Evolutionary conservation across 2,113 vertebrate species (phyloP).

Genomic region (Ibidorhyncha struthersii): DNA sequence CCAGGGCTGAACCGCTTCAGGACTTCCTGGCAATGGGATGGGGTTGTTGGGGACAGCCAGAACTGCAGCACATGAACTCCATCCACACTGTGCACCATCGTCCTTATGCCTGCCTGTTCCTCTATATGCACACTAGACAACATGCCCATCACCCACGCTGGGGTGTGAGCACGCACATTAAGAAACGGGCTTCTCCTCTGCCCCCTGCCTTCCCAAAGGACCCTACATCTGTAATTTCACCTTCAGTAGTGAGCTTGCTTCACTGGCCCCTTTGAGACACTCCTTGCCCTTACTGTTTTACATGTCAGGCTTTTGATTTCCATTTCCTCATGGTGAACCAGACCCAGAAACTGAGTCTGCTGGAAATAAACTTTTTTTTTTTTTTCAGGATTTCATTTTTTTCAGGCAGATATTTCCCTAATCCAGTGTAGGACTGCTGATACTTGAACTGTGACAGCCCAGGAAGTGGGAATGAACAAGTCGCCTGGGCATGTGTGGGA

Average conservation of each 20-base stretch:
- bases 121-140: background rate
- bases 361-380: background rate
- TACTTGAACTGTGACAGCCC: background rate
- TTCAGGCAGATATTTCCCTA: background rate
- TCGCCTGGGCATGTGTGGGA: background rate
- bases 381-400: background rate
- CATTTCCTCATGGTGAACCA: background rate
- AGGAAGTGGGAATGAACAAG: conserved; percentile 3
- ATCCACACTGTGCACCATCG: accelerated
- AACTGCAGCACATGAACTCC: background rate
- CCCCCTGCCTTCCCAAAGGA: background rate
- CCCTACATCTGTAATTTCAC: background rate
- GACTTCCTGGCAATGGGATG: background rate
- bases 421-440: background rate
- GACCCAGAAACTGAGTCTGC: background rate
- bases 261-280: background rate
- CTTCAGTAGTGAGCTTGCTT: background rate
- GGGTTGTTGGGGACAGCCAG: background rate
- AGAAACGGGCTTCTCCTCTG: background rate
- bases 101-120: background rate
- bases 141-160: accelerated
- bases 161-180: background rate
- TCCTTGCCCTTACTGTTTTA: background rate
- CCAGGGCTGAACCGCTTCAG: background rate
- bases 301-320: background rate